phyloP scores from a whole-genome alignment of 2,888 invertebrate genomes.

The Adela reaumurella region DNA sequence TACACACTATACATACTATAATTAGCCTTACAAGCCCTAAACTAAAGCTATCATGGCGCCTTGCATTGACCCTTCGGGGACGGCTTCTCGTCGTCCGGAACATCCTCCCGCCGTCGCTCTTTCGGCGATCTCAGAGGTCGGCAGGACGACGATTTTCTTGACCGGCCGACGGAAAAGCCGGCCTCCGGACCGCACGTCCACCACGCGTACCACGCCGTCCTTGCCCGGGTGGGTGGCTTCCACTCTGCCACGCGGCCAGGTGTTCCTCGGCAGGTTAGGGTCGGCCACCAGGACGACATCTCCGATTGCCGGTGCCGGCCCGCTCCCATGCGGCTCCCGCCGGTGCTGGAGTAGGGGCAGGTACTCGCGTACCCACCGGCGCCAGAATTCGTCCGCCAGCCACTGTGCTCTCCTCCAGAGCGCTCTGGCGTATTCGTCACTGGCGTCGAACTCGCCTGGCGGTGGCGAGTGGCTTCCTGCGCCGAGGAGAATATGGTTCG shows the following conservation, averaged over 20 bases:
- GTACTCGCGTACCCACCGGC: slow-evolving; percentile 6
- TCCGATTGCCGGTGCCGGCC: neutral
- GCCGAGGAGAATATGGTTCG: slow-evolving; percentile 1
- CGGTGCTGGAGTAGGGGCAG: slow-evolving; percentile 6
- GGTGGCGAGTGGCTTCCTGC: neutral
- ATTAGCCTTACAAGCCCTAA: too few relatives aligned
- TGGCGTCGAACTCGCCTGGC: neutral
- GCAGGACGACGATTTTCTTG: neutral
- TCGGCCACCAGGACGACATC: slow-evolving; percentile 8
- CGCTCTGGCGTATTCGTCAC: neutral
- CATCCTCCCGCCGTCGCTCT: neutral
- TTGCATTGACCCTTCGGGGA: too few relatives aligned
- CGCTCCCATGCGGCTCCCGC: neutral
- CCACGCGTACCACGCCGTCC: slow-evolving; percentile 8
- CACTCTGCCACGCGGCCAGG: slow-evolving; percentile 7
- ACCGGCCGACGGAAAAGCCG: slow-evolving; percentile 6
- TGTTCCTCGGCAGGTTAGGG: slow-evolving; percentile 7
- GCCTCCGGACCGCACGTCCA: slow-evolving; percentile 4
- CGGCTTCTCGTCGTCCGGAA: neutral
- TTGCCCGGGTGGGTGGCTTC: slow-evolving; percentile 4
- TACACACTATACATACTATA: too few relatives aligned
- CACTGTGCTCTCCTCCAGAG: slow-evolving; percentile 6
- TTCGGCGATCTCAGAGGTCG: neutral
- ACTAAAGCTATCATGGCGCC: too few relatives aligned
- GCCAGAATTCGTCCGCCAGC: slow-evolving; percentile 8